These are phyloP conservation scores for Aplysina aerophoba DNA, from an alignment of 37 sponge, comb jelly and placozoan genomes.

Conservation along the genomic window DNA sequence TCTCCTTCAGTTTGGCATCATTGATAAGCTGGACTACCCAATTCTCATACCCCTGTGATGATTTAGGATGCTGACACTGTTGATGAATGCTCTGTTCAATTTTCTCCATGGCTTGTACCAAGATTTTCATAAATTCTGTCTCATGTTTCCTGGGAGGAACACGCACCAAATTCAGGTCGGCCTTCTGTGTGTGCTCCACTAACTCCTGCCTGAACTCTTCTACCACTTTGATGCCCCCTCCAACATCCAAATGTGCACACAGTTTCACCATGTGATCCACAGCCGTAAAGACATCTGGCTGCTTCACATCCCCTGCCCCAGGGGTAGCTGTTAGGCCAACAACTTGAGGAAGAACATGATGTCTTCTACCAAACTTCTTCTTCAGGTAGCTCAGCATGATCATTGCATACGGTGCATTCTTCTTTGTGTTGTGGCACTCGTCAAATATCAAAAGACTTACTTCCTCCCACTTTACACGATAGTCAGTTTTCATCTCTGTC, in stretches of 20 bases:
- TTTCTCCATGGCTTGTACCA: slow-evolving; percentile 10
- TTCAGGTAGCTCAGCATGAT: slow-evolving; percentile 64
- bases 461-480: slow-evolving; percentile 23
- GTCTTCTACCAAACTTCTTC: slow-evolving; percentile 41
- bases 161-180: not conserved
- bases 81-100: not conserved
- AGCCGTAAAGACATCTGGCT: slow-evolving; percentile 27
- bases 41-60: slow-evolving; percentile 16
- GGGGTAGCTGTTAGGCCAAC: slow-evolving; percentile 76
- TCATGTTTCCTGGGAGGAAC: not conserved
- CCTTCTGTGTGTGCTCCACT: not conserved
- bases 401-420: slow-evolving; percentile 56
- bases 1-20: not conserved
- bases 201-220: not conserved
- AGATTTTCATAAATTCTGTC: not conserved
- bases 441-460: slow-evolving; percentile 82
- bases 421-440: slow-evolving; percentile 86
- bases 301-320: slow-evolving; percentile 51
- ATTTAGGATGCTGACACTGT: not conserved
- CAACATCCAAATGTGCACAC: slow-evolving; percentile 78
- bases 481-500: not conserved
- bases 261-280: slow-evolving; percentile 59
- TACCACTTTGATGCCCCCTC: slow-evolving; percentile 56
- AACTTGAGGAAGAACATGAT: slow-evolving; percentile 55
- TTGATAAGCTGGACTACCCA: slow-evolving; percentile 13